Evolutionary conservation across 2,113 vertebrate genomes (phyloP).

Genomic region (Phalacrocorax pelagicus): DNA sequence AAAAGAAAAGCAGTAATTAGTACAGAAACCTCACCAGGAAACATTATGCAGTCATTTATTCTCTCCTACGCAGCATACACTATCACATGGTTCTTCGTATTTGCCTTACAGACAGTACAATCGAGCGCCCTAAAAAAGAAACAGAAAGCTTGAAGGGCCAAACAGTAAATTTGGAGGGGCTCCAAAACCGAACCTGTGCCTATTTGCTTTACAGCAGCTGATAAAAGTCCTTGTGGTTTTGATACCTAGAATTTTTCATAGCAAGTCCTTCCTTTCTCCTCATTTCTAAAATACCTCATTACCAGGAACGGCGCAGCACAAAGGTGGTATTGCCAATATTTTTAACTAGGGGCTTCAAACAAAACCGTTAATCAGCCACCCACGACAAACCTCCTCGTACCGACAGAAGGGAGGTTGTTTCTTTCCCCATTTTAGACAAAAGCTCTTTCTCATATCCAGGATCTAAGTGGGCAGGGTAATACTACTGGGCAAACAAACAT

Average conservation of each 20-base stretch:
- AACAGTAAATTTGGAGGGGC: neutral
- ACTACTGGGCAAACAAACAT: neutral
- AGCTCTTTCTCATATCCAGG: neutral
- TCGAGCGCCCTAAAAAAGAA: neutral
- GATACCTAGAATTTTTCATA: neutral
- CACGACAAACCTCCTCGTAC: neutral
- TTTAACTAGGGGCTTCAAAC: neutral
- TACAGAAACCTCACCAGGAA: neutral
- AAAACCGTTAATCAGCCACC: neutral
- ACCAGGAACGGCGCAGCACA: neutral
- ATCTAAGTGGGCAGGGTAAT: neutral
- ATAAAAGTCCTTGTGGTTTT: neutral
- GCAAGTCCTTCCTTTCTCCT: neutral
- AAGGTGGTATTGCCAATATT: neutral
- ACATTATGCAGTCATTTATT: neutral
- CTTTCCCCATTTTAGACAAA: neutral
- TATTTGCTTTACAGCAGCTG: neutral
- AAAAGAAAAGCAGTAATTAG: neutral
- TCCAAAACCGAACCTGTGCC: neutral
- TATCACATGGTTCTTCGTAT: neutral
- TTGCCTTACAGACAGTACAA: neutral
- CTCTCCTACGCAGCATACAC: neutral
- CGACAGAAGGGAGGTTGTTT: neutral
- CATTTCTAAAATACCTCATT: neutral
- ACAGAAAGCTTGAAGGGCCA: neutral